These are phyloP conservation scores for Holacanthella duospinosa DNA, from an alignment of 2,888 invertebrate genomes.

Conservation along the genomic window DNA sequence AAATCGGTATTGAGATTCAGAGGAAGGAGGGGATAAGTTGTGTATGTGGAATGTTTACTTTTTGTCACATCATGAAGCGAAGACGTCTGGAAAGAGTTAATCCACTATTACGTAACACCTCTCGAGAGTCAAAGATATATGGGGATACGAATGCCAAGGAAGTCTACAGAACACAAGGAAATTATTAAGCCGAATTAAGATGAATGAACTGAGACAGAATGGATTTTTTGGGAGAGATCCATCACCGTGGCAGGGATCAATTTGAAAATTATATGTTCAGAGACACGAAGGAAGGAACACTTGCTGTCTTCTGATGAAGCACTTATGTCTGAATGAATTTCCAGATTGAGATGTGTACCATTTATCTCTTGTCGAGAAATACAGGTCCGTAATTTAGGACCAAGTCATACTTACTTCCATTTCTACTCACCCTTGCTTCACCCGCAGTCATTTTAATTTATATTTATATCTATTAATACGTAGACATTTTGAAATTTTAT, in stretches of 20 bases:
- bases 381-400: no score
- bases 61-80: background rate
- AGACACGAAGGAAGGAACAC: background rate
- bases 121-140: background rate
- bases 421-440: no score
- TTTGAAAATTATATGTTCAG: background rate
- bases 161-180: background rate
- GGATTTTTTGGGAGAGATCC: background rate
- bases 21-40: no score
- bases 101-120: background rate
- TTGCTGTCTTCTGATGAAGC: background rate
- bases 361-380: background rate
- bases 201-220: background rate
- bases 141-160: background rate
- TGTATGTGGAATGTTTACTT: background rate
- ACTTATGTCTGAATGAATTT: conserved; percentile 2
- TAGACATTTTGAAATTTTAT: no score
- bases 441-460: no score
- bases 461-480: no score
- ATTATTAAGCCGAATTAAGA: background rate
- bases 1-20: background rate
- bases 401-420: no score
- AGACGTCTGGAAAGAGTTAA: background rate
- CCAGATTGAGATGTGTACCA: background rate
- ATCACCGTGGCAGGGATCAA: background rate